A percentile compares a stretch with the other conserved stretches of the same genome.
Conservation (phyloP, 2,113 vertebrate species). For the Leucopsar rothschildi region DNA sequence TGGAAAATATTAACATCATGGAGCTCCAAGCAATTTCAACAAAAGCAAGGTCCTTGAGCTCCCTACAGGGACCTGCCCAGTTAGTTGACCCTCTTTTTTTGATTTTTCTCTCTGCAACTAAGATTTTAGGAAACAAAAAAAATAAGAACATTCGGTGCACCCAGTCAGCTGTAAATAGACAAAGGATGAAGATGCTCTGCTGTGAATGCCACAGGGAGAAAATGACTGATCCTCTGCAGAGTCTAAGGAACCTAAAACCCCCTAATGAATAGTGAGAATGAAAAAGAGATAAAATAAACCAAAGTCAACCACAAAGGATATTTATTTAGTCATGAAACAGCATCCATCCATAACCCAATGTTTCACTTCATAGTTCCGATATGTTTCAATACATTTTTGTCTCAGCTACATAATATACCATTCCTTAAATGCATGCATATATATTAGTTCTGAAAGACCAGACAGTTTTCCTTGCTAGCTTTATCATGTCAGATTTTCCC, state of each 20-base stretch:
- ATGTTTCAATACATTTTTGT: neutral
- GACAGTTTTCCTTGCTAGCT: neutral
- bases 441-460: neutral
- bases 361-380: neutral
- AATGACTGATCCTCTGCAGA: neutral
- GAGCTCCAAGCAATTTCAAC: neutral
- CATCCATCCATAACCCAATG: neutral
- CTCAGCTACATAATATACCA: neutral
- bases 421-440: neutral
- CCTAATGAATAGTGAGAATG: neutral
- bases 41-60: neutral
- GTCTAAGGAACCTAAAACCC: neutral
- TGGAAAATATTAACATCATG: neutral
- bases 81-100: neutral
- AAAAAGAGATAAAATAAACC: constrained; percentile 10
- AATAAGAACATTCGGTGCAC: neutral
- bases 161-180: constrained; percentile 13
- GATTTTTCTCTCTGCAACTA: neutral
- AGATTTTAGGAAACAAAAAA: neutral
- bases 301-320: neutral
- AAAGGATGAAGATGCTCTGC: neutral
- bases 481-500: neutral
- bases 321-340: neutral
- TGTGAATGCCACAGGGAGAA: constrained; percentile 10
- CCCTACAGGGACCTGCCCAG: neutral